A percentile compares a stretch with the other conserved stretches of the same genome.
phyloP scores from a whole-genome alignment of 1,140 invertebrate species.

The Drosophila baimaii region DNA sequence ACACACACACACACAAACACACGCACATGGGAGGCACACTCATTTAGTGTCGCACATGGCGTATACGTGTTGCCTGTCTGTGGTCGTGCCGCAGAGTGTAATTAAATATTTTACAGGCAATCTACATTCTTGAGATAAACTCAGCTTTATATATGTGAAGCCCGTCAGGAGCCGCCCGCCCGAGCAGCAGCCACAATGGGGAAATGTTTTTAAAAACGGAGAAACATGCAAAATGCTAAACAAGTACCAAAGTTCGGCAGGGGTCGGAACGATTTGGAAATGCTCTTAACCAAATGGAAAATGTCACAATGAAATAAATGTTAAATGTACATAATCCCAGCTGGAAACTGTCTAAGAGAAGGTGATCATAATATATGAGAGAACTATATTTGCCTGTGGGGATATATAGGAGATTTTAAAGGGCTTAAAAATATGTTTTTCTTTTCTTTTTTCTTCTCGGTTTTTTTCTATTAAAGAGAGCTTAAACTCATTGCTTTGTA shows the following conservation, averaged over 20 bases:
- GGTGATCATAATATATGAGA: background rate
- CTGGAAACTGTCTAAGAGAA: no score
- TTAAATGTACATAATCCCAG: background rate
- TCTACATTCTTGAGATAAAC: conserved; percentile 83
- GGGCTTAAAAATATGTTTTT: no score
- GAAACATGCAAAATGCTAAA: conserved; percentile 35
- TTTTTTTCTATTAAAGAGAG: no score
- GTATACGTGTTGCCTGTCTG: conserved; percentile 56
- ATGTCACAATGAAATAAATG: background rate
- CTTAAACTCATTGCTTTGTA: no score
- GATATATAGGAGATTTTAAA: background rate
- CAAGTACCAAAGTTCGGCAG: conserved; percentile 2
- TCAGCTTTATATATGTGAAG: conserved; percentile 64
- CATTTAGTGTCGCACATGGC: conserved; percentile 52
- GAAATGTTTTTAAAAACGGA: conserved; percentile 50
- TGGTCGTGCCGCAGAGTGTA: conserved; percentile 73
- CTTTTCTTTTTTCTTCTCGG: no score
- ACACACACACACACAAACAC: conserved; percentile 23
- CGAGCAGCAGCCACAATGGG: conserved; percentile 51
- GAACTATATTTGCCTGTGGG: background rate
- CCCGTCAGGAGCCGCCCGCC: conserved; percentile 24
- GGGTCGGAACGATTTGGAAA: conserved; percentile 29
- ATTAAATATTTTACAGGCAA: conserved; percentile 83
- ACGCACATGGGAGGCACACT: background rate
- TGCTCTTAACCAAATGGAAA: conserved; percentile 42